phyloP scores from a whole-genome alignment of 2,888 invertebrate genomes.

The Drosophila mimica region DNA sequence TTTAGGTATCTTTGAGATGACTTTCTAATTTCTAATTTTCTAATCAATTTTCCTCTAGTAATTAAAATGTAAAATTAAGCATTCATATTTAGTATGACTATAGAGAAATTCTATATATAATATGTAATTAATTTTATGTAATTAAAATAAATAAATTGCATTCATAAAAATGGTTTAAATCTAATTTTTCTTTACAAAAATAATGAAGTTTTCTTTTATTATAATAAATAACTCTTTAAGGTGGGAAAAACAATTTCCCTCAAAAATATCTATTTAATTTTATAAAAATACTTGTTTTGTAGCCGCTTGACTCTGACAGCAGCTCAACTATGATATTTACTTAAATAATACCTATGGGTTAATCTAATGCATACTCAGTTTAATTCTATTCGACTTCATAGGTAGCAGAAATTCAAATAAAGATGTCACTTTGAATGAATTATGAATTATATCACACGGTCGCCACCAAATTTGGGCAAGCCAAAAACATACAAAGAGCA shows the following conservation, averaged over 20 bases:
- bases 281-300: background rate
- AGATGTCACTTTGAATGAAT: slow-evolving; percentile 77
- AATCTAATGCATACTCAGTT: background rate
- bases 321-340: background rate
- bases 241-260: rapidly evolving
- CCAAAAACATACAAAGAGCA: slow-evolving; percentile 28
- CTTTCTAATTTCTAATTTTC: background rate
- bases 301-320: background rate
- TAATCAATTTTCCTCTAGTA: no score
- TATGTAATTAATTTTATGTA: background rate
- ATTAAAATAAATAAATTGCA: background rate
- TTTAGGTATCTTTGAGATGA: background rate
- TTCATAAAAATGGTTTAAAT: rapidly evolving
- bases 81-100: background rate
- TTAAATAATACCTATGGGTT: background rate
- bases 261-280: background rate
- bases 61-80: background rate
- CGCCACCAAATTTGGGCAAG: slow-evolving; percentile 73
- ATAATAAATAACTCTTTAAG: background rate
- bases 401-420: slow-evolving; percentile 65
- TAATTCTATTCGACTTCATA: background rate
- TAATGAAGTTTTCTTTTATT: background rate
- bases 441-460: slow-evolving; percentile 81
- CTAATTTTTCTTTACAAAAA: background rate
- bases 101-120: background rate